Conservation (phyloP, 2,113 vertebrate species). For the Sus scrofa region DNA sequence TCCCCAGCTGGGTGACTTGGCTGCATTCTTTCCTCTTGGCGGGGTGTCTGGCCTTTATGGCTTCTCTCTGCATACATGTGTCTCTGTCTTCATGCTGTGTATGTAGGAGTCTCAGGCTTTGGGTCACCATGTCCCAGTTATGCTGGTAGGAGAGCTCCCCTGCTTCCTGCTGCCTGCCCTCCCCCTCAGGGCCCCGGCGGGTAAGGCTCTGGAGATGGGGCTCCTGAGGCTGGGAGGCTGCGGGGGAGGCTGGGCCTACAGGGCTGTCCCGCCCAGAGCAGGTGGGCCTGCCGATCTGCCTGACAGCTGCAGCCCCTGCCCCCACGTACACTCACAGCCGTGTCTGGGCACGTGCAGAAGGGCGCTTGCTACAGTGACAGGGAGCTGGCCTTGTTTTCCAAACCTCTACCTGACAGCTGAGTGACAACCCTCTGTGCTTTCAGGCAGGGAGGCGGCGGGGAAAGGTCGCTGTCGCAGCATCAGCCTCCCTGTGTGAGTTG, state of each 20-base stretch:
- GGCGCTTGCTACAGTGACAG: not conserved
- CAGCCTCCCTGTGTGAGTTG: conserved; percentile 57
- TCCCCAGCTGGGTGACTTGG: not conserved
- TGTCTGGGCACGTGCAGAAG: conserved; percentile 68
- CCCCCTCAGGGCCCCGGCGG: not conserved
- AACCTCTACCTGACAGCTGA: conserved; percentile 75
- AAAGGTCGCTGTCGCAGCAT: conserved; percentile 13
- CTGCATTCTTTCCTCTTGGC: not conserved
- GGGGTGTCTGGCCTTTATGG: not conserved
- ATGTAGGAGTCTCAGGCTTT: not conserved
- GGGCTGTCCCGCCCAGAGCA: conserved; percentile 59
- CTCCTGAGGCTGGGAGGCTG: not conserved
- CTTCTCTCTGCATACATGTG: not conserved
- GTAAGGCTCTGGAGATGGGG: not conserved
- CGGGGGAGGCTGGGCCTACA: not conserved
- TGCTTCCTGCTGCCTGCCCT: not conserved
- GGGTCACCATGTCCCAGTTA: not conserved
- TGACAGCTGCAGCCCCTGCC: conserved; percentile 66
- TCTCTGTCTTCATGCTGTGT: not conserved
- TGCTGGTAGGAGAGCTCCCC: not conserved
- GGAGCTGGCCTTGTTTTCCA: conserved; percentile 69
- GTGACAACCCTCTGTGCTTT: conserved; percentile 70
- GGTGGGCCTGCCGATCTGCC: conserved; percentile 71
- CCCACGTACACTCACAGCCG: not conserved
- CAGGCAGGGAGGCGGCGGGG: conserved; percentile 52